Evolutionary conservation across 2,888 invertebrate species (phyloP), one percentile per base, ranked within the genome.

Genomic region (Drosophila melanocephala): DNA sequence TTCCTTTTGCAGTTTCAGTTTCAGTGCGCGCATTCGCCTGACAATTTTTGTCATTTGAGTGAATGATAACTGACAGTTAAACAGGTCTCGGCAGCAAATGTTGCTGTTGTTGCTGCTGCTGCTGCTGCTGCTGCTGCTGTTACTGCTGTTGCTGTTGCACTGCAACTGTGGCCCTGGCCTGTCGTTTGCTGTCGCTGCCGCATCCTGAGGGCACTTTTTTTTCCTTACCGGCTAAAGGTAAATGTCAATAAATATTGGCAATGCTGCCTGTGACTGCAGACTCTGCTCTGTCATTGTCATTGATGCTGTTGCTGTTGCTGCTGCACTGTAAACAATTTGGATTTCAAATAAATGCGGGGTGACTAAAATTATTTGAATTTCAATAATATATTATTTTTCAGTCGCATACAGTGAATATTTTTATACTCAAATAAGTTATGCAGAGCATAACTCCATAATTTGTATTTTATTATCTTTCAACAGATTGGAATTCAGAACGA

Each of bases 201-300:
- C 83, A 67, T 72, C 69, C 74, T 73, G 73, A 75, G 84, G 78
- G 77, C 77, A 81, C 57, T 84, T 75, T 76, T 76, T 22, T 30
- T 57, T 57, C 39, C 28, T 30, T 56, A 28, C 66, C 72, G 77
- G 80, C 78, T 67, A 77, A 75, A 79, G 77, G 75, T 86, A 87
- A 90, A 90, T 89, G 91, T 90, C 89, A 89, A 90, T 89, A 89
- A 89, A 89, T 89, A 90, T 87, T 90, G 84, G 66, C 84, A 87
- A 83, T 80, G 75, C 77, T 66, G 67, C 39, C 58, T 39, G 22
- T 10, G 57, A 39, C 55, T 80, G 74, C 74, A 63, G 62, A 32
- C 50, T 39, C 75, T 72, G 77, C 50, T 73, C 62, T 56, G 79
- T 61, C 37, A 66, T 42, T 65, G 64, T 75, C 66, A 71, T 64